These are phyloP conservation scores for Ditylenchus weischeri DNA, from an alignment of 2,888 invertebrate genomes.

Conservation along the genomic window DNA sequence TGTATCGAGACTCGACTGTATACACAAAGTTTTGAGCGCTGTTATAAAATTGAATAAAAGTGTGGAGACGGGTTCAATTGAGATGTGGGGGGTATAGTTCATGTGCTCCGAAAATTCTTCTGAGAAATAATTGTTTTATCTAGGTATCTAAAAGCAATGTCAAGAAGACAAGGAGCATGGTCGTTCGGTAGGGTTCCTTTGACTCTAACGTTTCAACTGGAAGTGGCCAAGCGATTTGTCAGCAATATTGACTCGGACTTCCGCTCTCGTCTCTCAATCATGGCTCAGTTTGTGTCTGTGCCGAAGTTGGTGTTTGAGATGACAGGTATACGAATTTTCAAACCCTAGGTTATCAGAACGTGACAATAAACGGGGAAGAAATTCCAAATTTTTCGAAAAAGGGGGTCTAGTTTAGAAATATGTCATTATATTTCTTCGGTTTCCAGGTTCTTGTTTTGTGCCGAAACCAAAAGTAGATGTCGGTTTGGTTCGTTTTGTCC, in stretches of 20 bases:
- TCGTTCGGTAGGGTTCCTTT: constrained; percentile 76
- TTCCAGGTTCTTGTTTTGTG: constrained; percentile 74
- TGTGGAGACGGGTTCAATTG: no score
- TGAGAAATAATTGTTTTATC: constrained; percentile 15
- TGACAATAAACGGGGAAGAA: background rate
- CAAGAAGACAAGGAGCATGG: constrained; percentile 74
- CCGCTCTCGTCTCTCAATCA: constrained; percentile 83
- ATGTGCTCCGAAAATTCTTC: no score
- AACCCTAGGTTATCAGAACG: no score
- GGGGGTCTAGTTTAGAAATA: background rate
- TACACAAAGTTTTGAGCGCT: no score
- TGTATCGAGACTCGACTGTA: no score
- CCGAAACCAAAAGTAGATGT: constrained; percentile 95
- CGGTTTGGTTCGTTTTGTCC: constrained; percentile 83
- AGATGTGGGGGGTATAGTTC: no score
- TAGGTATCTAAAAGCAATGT: constrained; percentile 78
- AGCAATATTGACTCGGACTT: constrained; percentile 71
- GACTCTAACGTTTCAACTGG: constrained; percentile 94
- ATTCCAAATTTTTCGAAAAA: background rate
- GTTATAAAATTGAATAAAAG: no score
- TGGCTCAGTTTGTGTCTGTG: constrained; percentile 87
- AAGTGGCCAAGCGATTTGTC: constrained; percentile 87
- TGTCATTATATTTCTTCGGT: background rate
- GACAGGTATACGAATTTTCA: constrained; percentile 66
- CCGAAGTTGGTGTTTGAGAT: constrained; percentile 81